These are phyloP conservation scores for Nebria brevicollis DNA, from an alignment of 2,888 invertebrate species.

Conservation along the genomic window DNA sequence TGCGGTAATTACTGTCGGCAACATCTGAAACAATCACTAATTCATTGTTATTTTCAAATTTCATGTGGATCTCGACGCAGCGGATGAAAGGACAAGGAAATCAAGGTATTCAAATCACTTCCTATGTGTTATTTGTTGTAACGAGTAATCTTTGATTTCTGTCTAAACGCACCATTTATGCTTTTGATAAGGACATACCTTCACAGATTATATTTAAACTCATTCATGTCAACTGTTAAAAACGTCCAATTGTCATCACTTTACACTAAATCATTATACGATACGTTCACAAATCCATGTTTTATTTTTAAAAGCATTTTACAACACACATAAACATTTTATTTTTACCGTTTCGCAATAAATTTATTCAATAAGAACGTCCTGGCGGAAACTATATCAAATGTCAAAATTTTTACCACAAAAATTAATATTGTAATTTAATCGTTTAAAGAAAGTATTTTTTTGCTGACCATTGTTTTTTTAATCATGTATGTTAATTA, in stretches of 20 bases:
- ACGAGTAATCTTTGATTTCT: not conserved
- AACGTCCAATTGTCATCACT: not conserved
- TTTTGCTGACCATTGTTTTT: too few species aligned
- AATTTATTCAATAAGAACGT: too few species aligned
- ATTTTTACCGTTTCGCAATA: not conserved
- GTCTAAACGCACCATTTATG: not conserved
- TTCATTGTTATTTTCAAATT: conserved; percentile 64
- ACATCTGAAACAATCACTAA: conserved; percentile 26
- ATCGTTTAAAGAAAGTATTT: too few species aligned
- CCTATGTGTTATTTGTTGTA: not conserved
- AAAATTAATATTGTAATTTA: too few species aligned
- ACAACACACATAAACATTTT: not conserved
- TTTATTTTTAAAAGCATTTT: not conserved
- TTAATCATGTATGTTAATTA: too few species aligned
- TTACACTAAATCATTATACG: not conserved
- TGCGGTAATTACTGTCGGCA: conserved; percentile 31
- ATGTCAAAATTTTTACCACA: too few species aligned
- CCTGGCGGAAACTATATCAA: too few species aligned
- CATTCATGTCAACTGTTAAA: not conserved
- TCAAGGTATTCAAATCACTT: conserved; percentile 69
- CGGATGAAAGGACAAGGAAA: conserved; percentile 90
- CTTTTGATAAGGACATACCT: not conserved
- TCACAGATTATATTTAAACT: not conserved
- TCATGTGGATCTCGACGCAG: conserved; percentile 69
- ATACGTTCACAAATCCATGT: not conserved